These are phyloP conservation scores for Eurois occulta DNA, from an alignment of 2,888 invertebrate genomes.

Conservation along the genomic window DNA sequence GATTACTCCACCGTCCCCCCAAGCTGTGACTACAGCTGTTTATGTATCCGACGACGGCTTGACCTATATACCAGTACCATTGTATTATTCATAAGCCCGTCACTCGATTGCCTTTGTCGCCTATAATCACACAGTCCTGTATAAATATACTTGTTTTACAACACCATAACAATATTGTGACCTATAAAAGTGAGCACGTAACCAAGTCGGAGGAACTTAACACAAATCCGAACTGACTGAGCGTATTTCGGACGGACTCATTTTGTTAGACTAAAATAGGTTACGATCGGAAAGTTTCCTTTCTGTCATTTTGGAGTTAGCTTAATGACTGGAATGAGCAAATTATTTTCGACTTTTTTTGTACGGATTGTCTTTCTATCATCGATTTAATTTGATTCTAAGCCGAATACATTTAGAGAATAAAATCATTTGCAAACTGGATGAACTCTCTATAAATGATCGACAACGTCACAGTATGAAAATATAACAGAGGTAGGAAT, in stretches of 20 bases:
- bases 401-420: background rate
- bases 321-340: background rate
- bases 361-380: background rate
- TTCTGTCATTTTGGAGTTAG: slow-evolving; percentile 5
- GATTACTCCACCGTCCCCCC: slow-evolving; percentile 74
- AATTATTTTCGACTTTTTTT: background rate
- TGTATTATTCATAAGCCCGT: slow-evolving; percentile 83
- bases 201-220: slow-evolving; percentile 40
- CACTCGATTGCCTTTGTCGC: slow-evolving; percentile 74
- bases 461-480: slow-evolving; percentile 36
- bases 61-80: slow-evolving; percentile 86
- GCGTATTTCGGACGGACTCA: slow-evolving; percentile 18
- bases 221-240: slow-evolving; percentile 37
- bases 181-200: slow-evolving; percentile 52
- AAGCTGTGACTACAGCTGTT: slow-evolving; percentile 75
- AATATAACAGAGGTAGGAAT: slow-evolving; percentile 51
- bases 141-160: slow-evolving; percentile 56
- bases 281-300: slow-evolving; percentile 21
- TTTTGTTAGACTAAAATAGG: slow-evolving; percentile 31
- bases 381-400: background rate
- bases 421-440: background rate
- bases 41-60: slow-evolving; percentile 78
- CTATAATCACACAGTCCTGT: slow-evolving; percentile 57
- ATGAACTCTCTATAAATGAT: background rate
- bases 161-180: slow-evolving; percentile 59